Evolutionary conservation across 2,113 vertebrate species (phyloP).

Genomic region (Nothoprocta perdicaria): DNA sequence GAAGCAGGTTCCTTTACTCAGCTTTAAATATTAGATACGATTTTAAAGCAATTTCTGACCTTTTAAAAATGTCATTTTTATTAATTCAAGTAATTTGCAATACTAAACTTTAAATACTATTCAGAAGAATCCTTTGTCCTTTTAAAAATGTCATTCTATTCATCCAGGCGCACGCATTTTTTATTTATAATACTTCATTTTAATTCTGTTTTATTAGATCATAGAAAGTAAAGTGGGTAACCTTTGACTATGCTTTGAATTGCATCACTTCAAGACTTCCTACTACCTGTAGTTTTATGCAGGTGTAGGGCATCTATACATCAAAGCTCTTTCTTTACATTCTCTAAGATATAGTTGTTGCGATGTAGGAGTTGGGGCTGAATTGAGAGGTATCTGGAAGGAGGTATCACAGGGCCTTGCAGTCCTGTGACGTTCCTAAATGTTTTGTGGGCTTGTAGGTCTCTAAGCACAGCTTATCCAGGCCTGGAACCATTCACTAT

Average conservation of each 20-base stretch:
- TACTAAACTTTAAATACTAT: constrained; percentile 51
- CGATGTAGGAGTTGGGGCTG: neutral
- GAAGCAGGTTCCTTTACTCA: neutral
- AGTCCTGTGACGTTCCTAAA: rapidly evolving
- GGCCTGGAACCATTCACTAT: neutral
- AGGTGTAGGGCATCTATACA: neutral
- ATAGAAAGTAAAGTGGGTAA: neutral
- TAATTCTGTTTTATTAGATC: neutral
- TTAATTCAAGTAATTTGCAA: constrained; percentile 37
- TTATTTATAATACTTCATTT: constrained; percentile 11
- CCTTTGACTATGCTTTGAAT: constrained; percentile 5
- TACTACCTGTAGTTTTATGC: neutral
- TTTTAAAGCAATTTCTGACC: constrained; percentile 35
- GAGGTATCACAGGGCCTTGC: neutral
- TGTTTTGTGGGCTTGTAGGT: neutral
- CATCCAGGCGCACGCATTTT: neutral
- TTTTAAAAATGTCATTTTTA: constrained; percentile 45
- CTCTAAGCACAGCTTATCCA: rapidly evolving
- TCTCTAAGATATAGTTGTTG: neutral
- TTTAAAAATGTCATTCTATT: neutral
- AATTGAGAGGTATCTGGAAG: no score
- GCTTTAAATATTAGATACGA: neutral
- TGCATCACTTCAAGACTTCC: neutral
- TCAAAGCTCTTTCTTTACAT: neutral
- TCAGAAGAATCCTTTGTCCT: constrained; percentile 25